A percentile compares a stretch with the other conserved stretches of the same genome.
Evolutionary conservation across 1,140 invertebrate genomes (phyloP).

Genomic region (Mizuhopecten yessoensis): DNA sequence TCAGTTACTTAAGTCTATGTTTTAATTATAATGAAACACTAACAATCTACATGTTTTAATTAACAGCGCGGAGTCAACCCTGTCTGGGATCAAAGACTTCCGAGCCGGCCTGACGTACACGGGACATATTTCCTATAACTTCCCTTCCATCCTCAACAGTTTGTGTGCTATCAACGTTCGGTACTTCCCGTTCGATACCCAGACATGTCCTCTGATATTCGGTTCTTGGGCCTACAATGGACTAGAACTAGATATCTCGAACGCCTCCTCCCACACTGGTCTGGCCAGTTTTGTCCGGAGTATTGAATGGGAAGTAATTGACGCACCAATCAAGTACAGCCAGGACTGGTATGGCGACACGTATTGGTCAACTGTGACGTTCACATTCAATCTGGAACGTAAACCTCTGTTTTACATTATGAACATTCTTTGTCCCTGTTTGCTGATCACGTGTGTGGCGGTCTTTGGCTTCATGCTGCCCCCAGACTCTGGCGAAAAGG

Average conservation of each 20-base stretch:
- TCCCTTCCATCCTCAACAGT: slow-evolving; percentile 86
- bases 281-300: slow-evolving; percentile 85
- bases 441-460: slow-evolving; percentile 92
- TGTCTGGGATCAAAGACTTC: slow-evolving; percentile 58
- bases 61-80: slow-evolving; percentile 55
- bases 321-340: slow-evolving; percentile 71
- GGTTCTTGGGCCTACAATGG: slow-evolving; percentile 76
- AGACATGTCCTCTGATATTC: slow-evolving; percentile 86
- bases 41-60: neutral
- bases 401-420: slow-evolving; percentile 74
- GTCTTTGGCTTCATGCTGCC: slow-evolving; percentile 98
- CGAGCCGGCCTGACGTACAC: slow-evolving; percentile 48
- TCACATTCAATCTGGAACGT: slow-evolving; percentile 65
- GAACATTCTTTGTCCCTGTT: slow-evolving; percentile 75
- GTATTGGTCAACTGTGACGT: slow-evolving; percentile 69
- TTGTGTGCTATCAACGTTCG: slow-evolving; percentile 95
- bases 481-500: slow-evolving; percentile 98
- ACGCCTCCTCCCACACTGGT: slow-evolving; percentile 68
- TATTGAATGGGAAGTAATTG: slow-evolving; percentile 86
- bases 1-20: too few species aligned
- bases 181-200: slow-evolving; percentile 89
- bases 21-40: too few species aligned
- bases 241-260: slow-evolving; percentile 81
- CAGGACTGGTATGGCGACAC: slow-evolving; percentile 88
- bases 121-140: slow-evolving; percentile 63